phyloP scores from a whole-genome alignment of 2,113 vertebrate species.

The Pterocles orientalis region DNA sequence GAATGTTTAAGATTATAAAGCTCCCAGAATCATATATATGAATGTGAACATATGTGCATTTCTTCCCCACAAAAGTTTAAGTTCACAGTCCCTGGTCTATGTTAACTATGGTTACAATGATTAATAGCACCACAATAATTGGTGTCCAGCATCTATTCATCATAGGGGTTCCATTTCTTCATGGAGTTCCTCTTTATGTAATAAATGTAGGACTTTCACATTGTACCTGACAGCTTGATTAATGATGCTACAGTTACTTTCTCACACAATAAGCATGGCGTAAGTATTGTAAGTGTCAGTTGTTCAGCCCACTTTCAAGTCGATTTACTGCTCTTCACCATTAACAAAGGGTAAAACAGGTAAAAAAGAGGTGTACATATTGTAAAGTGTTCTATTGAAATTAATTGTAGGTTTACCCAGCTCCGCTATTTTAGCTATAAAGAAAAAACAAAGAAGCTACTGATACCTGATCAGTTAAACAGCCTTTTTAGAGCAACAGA shows the following conservation, averaged over 20 bases:
- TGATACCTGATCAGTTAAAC: not conserved
- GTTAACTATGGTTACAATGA: conserved; percentile 67
- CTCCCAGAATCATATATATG: not conserved
- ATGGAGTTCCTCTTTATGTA: conserved; percentile 71
- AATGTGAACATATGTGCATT: not conserved
- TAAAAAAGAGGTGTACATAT: not conserved
- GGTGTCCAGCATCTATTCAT: conserved; percentile 74
- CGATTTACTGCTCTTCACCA: conserved; percentile 49
- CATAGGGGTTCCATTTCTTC: conserved; percentile 68
- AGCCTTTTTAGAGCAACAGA: not conserved
- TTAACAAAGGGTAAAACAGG: conserved; percentile 34
- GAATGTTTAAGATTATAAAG: not conserved
- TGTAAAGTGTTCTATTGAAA: not conserved
- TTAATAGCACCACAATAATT: conserved; percentile 75
- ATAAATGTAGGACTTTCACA: conserved; percentile 71
- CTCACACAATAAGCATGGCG: conserved; percentile 75
- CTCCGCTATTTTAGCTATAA: not conserved
- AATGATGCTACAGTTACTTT: conserved; percentile 77
- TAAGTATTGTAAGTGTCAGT: conserved; percentile 77
- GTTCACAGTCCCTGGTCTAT: not conserved
- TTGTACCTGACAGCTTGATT: conserved; percentile 79
- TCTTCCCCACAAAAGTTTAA: not conserved
- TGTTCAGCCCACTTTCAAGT: conserved; percentile 65
- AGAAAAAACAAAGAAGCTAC: not conserved
- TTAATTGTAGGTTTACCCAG: not conserved